phyloP scores from a whole-genome alignment of 2,797 vertebrate genomes.

The Podarcis siculus region DNA sequence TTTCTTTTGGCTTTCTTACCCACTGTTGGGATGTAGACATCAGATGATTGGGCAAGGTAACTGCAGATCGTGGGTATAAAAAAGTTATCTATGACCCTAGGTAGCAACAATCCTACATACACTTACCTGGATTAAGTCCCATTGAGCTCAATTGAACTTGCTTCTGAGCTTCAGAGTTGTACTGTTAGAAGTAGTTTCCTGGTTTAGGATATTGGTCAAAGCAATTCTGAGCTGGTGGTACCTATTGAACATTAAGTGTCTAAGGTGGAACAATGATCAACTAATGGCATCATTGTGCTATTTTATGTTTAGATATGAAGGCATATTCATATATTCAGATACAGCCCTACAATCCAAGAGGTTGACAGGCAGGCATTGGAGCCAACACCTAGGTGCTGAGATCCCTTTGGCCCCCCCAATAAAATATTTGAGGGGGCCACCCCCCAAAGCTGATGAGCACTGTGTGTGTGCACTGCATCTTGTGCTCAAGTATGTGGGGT shows the following conservation, averaged over 20 bases:
- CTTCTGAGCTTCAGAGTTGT: background rate
- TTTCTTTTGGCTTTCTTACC: too few relatives aligned
- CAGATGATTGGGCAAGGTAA: too few relatives aligned
- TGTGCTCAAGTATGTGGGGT: too few relatives aligned
- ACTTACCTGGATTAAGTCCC: background rate
- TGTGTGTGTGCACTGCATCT: too few relatives aligned
- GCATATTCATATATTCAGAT: background rate
- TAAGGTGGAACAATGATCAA: background rate
- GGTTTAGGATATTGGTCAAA: too few relatives aligned
- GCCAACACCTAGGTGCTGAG: too few relatives aligned
- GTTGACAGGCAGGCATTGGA: background rate
- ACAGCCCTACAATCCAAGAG: background rate
- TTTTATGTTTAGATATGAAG: background rate
- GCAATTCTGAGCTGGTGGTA: background rate
- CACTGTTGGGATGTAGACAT: too few relatives aligned
- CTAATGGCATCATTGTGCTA: background rate
- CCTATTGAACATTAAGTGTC: background rate
- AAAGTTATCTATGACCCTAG: too few relatives aligned
- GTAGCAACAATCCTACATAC: background rate
- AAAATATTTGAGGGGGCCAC: too few relatives aligned
- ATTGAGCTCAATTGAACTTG: background rate
- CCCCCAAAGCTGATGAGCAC: too few relatives aligned
- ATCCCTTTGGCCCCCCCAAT: too few relatives aligned
- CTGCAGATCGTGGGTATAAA: too few relatives aligned
- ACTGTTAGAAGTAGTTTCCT: background rate